Conservation (phyloP, 2,797 vertebrate genomes). For the Parauchenoglanis punctatus region DNA sequence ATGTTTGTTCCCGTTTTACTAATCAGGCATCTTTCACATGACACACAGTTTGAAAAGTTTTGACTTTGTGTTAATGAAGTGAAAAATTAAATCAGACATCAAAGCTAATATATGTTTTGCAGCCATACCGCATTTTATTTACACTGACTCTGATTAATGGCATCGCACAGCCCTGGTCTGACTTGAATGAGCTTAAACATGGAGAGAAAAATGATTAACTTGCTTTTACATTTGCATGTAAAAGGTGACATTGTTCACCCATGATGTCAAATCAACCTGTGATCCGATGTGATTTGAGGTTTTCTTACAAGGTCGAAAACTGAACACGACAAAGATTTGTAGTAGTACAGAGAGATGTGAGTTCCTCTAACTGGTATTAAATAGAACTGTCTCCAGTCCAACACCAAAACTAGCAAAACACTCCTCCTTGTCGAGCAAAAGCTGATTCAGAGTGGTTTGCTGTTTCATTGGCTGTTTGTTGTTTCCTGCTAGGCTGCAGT, state of each 20-base stretch:
- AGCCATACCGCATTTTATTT: neutral
- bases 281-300: slow-evolving; percentile 8
- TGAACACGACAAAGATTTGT: slow-evolving; percentile 69
- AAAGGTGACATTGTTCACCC: slow-evolving; percentile 23
- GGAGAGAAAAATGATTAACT: neutral
- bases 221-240: neutral
- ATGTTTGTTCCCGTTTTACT: slow-evolving; percentile 12
- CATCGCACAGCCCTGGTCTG: neutral
- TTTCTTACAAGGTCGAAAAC: slow-evolving; percentile 54
- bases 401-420: slow-evolving; percentile 24
- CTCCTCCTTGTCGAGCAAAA: slow-evolving; percentile 9
- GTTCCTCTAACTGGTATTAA: slow-evolving; percentile 73
- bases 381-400: slow-evolving; percentile 72
- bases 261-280: slow-evolving; percentile 15
- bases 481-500: slow-evolving; percentile 47
- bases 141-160: slow-evolving; percentile 9
- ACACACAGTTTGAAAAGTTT: slow-evolving; percentile 7
- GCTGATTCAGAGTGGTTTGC: slow-evolving; percentile 25
- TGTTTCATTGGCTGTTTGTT: slow-evolving; percentile 39
- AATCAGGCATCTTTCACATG: slow-evolving; percentile 5
- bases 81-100: slow-evolving; percentile 15
- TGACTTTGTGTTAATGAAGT: slow-evolving; percentile 11
- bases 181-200: neutral
- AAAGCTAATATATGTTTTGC: neutral
- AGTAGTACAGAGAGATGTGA: slow-evolving; percentile 63